phyloP scores from a whole-genome alignment of 2,888 invertebrate genomes.

The Trichogramma evanescens region DNA sequence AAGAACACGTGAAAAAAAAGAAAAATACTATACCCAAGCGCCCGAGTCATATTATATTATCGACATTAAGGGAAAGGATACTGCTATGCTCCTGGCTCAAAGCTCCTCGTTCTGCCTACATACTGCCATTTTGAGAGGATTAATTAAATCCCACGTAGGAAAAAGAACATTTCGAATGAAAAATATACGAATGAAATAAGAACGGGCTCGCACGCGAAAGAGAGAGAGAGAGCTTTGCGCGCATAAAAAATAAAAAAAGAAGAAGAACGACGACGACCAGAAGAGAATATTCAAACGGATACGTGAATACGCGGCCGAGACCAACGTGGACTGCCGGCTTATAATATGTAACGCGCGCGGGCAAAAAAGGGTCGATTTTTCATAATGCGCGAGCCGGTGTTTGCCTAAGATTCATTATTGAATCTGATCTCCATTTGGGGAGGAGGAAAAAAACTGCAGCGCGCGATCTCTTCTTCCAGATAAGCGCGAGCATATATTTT shows the following conservation, averaged over 20 bases:
- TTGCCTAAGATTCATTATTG: too few relatives aligned
- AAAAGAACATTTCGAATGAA: too few relatives aligned
- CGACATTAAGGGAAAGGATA: slow-evolving; percentile 29
- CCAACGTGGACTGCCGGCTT: too few relatives aligned
- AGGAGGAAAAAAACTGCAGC: too few relatives aligned
- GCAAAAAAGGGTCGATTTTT: neutral
- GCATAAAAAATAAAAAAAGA: slow-evolving; percentile 4
- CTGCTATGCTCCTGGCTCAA: too few relatives aligned
- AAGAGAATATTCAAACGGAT: slow-evolving; percentile 11
- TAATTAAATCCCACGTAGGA: slow-evolving; percentile 33
- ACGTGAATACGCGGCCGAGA: neutral
- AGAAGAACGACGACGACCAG: neutral
- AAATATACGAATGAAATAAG: neutral
- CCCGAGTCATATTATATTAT: slow-evolving; percentile 22
- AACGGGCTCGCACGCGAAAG: slow-evolving; percentile 26
- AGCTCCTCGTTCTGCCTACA: too few relatives aligned
- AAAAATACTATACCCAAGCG: too few relatives aligned
- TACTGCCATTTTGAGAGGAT: slow-evolving; percentile 30
- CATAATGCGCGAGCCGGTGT: neutral
- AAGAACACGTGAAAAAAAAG: slow-evolving; percentile 16
- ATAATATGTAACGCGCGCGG: neutral
- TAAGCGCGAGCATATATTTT: too few relatives aligned
- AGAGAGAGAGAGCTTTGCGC: slow-evolving; percentile 17
- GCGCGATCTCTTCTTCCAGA: too few relatives aligned
- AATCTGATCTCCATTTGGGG: too few relatives aligned